Evolutionary conservation across 2,113 vertebrate species (phyloP).

Genomic region (Sinocyclocheilus rhinocerous): DNA sequence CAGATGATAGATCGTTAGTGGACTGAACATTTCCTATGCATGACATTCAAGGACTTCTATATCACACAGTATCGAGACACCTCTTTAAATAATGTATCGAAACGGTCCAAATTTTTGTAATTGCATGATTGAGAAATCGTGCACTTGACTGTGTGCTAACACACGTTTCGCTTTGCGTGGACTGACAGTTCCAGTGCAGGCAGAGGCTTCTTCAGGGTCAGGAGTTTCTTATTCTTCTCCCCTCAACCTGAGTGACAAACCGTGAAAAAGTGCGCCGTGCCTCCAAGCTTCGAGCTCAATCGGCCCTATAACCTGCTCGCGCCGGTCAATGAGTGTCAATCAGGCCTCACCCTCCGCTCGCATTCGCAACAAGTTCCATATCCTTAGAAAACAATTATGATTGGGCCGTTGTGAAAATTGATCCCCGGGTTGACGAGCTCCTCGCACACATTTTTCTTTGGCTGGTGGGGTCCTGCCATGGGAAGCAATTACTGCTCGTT

Average conservation of each 20-base stretch:
- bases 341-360: constrained; percentile 77
- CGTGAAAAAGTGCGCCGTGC: constrained; percentile 13
- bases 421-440: constrained; percentile 82
- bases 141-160: background rate
- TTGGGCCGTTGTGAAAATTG: constrained; percentile 85
- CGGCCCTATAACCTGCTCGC: constrained; percentile 61
- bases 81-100: background rate
- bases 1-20: constrained; percentile 71
- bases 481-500: constrained; percentile 97
- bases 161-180: background rate
- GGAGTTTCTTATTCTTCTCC: constrained; percentile 26
- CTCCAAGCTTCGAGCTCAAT: constrained; percentile 35
- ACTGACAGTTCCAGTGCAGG: constrained; percentile 38
- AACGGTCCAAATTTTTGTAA: background rate
- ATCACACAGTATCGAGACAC: background rate
- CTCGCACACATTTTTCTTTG: constrained; percentile 79
- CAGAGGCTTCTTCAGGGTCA: constrained; percentile 31
- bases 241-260: constrained; percentile 58
- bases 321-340: constrained; percentile 90
- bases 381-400: constrained; percentile 91
- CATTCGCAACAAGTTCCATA: constrained; percentile 86
- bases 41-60: constrained; percentile 27
- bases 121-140: background rate
- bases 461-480: constrained; percentile 93
- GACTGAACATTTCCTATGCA: constrained; percentile 50